Evolutionary conservation across 2,113 vertebrate species (phyloP).

Genomic region (Sinocyclocheilus anophthalmus): DNA sequence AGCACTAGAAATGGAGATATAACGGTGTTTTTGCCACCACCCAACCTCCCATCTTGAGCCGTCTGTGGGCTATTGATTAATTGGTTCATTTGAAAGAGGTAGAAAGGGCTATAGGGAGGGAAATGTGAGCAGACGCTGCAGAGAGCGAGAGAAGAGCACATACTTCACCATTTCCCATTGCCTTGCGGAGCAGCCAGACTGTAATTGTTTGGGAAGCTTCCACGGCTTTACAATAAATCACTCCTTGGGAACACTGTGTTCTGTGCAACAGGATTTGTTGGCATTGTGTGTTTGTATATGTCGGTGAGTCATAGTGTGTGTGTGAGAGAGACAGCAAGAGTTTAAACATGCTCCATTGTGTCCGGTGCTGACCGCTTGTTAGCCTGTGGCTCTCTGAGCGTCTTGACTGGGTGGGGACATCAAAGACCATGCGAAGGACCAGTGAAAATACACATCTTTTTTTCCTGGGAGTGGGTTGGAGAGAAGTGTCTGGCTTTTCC

Average conservation of each 20-base stretch:
- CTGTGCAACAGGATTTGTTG: slow-evolving; percentile 61
- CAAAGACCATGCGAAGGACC: not conserved
- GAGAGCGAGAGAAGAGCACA: slow-evolving; percentile 19
- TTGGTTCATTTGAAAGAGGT: slow-evolving; percentile 47
- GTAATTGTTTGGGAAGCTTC: slow-evolving; percentile 75
- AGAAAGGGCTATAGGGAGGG: slow-evolving; percentile 41
- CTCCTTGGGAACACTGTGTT: slow-evolving; percentile 72
- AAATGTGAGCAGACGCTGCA: not conserved
- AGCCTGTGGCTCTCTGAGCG: slow-evolving; percentile 31
- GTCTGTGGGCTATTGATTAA: slow-evolving; percentile 50
- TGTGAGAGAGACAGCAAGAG: slow-evolving; percentile 44
- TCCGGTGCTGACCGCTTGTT: slow-evolving; percentile 42
- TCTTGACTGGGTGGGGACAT: slow-evolving; percentile 26
- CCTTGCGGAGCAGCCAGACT: slow-evolving; percentile 58
- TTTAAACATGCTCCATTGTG: slow-evolving; percentile 51
- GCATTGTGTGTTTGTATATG: slow-evolving; percentile 43
- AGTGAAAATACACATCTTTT: slow-evolving; percentile 4
- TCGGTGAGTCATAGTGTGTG: slow-evolving; percentile 44
- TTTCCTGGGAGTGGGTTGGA: not conserved
- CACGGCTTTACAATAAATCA: slow-evolving; percentile 73
- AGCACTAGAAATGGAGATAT: slow-evolving; percentile 25
- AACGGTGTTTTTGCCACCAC: not conserved
- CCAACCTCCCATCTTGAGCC: not conserved
- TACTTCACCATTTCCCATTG: slow-evolving; percentile 65
- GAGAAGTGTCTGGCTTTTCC: slow-evolving; percentile 19